A percentile compares a stretch with the other conserved stretches of the same genome.
Evolutionary conservation across 2,888 invertebrate species (phyloP).

Genomic region (Electrophaes corylata): DNA sequence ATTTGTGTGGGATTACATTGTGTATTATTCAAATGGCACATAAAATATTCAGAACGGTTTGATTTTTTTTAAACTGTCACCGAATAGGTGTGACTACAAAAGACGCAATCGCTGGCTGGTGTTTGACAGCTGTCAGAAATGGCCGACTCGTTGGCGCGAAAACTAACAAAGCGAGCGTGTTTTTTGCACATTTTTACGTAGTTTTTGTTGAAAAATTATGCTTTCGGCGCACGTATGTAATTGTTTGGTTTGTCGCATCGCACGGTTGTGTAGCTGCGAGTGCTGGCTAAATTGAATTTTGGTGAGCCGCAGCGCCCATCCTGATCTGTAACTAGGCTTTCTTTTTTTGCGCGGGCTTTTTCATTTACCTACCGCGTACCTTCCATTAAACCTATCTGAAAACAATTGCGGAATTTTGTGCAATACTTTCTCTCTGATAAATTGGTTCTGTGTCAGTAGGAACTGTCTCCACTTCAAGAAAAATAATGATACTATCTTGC

Average conservation of each 20-base stretch:
- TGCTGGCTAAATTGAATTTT: constrained; percentile 77
- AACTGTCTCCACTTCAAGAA: constrained; percentile 18
- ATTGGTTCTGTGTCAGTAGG: constrained; percentile 15
- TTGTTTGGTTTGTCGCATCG: constrained; percentile 80
- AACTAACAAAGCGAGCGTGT: constrained; percentile 69
- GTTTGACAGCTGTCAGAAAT: constrained; percentile 82
- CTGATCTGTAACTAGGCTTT: constrained; percentile 63
- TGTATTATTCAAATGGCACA: constrained; percentile 67
- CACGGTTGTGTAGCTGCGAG: constrained; percentile 56
- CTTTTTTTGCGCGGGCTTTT: constrained; percentile 41
- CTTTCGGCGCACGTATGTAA: constrained; percentile 79
- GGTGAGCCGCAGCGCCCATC: constrained; percentile 60
- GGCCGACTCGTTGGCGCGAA: constrained; percentile 72
- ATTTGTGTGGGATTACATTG: constrained; percentile 76
- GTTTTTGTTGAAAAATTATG: constrained; percentile 76
- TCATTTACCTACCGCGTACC: constrained; percentile 31
- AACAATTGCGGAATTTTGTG: constrained; percentile 1
- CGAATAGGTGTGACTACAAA: constrained; percentile 64
- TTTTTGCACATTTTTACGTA: constrained; percentile 68
- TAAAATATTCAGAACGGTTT: constrained; percentile 47
- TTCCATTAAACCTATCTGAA: constrained; percentile 17
- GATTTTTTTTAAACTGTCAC: constrained; percentile 35
- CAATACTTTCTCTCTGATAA: constrained; percentile 18
- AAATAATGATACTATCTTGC: constrained; percentile 8
- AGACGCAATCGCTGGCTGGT: constrained; percentile 66